phyloP scores from a whole-genome alignment of 2,797 vertebrate genomes.

The Percopsis omiscomaycus region DNA sequence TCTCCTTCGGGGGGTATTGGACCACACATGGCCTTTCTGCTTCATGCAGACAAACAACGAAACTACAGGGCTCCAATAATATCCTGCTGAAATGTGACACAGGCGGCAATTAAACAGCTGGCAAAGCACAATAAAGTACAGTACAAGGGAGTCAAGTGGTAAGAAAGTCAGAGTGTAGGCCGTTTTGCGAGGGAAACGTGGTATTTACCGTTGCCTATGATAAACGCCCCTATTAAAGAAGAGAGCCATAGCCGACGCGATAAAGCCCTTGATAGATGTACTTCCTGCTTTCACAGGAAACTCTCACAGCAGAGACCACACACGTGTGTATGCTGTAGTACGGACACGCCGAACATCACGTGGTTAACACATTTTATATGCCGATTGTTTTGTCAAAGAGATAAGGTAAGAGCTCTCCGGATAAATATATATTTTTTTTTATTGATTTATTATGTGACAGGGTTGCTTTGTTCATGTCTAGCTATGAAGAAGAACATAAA shows the following conservation, averaged over 20 bases:
- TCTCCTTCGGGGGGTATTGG: slow-evolving; percentile 8
- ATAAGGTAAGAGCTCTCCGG: slow-evolving; percentile 50
- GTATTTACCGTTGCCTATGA: neutral
- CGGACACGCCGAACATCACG: neutral
- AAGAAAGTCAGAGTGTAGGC: too few relatives aligned
- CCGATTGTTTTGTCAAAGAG: slow-evolving; percentile 12
- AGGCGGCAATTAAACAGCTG: neutral
- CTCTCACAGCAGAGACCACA: neutral
- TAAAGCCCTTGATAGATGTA: neutral
- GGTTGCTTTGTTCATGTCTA: too few relatives aligned
- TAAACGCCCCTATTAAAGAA: slow-evolving; percentile 9
- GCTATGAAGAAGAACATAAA: too few relatives aligned
- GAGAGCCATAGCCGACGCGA: neutral
- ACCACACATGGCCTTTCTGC: slow-evolving; percentile 28
- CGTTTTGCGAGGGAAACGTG: too few relatives aligned
- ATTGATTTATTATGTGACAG: too few relatives aligned
- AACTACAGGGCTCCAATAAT: neutral
- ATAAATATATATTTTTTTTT: too few relatives aligned
- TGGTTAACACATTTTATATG: neutral
- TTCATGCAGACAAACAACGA: neutral
- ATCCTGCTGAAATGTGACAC: neutral
- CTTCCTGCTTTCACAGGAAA: slow-evolving; percentile 58
- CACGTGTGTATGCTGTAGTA: neutral
- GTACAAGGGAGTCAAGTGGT: too few relatives aligned
- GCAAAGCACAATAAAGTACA: neutral